Conservation (phyloP, 1,140 invertebrate species). For the Drosophila triauraria region DNA sequence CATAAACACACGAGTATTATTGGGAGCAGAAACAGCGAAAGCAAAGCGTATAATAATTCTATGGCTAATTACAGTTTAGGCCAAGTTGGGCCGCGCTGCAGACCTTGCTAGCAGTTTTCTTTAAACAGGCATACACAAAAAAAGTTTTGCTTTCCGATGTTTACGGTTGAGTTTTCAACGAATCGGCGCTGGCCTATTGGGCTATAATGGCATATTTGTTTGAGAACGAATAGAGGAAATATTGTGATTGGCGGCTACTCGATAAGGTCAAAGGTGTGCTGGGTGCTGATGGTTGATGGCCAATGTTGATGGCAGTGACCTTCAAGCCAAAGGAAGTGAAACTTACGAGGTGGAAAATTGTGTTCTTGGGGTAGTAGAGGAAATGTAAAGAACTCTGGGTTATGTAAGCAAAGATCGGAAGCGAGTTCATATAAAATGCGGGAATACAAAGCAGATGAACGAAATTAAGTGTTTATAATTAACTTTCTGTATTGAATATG, state of each 20-base stretch:
- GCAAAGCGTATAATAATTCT: conserved; percentile 36
- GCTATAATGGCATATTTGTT: conserved; percentile 31
- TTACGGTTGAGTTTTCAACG: conserved; percentile 33
- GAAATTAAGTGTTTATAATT: neutral
- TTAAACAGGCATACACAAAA: conserved; percentile 25
- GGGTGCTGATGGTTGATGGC: conserved; percentile 9
- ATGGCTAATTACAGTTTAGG: conserved; percentile 47
- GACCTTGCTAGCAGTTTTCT: conserved; percentile 42
- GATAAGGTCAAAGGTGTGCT: conserved; percentile 37
- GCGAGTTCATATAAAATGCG: neutral
- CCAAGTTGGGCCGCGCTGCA: conserved; percentile 7
- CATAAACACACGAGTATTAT: conserved; percentile 22
- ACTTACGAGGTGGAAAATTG: conserved; percentile 12
- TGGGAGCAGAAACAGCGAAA: conserved; percentile 24
- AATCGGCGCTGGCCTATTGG: conserved; percentile 1
- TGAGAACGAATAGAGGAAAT: conserved; percentile 34
- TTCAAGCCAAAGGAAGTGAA: conserved; percentile 22
- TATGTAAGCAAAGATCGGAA: neutral
- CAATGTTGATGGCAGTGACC: conserved; percentile 11
- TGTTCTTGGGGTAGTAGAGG: conserved; percentile 1
- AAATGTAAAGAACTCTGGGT: neutral
- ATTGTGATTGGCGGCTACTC: conserved; percentile 34
- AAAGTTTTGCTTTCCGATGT: conserved; percentile 39
- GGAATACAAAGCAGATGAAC: neutral
- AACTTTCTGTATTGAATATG: no score